Evolutionary conservation across 2,888 invertebrate genomes (phyloP).

Genomic region (Drosophila greeni): DNA sequence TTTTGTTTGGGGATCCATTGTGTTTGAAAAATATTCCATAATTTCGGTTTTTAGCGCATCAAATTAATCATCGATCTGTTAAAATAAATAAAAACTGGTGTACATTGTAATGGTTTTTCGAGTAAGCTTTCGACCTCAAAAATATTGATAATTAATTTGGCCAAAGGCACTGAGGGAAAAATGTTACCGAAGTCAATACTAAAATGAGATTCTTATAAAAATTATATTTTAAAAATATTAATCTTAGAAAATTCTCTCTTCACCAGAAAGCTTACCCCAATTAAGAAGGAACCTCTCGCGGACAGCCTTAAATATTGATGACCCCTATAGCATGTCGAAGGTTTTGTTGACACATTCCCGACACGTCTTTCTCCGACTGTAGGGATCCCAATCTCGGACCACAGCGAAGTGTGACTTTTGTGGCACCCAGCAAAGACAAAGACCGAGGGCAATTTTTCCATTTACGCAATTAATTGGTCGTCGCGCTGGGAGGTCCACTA

Average conservation of each 20-base stretch:
- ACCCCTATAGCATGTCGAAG: slow-evolving; percentile 30
- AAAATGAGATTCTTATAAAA: background rate
- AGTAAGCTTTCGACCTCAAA: slow-evolving; percentile 40
- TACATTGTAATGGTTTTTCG: slow-evolving; percentile 64
- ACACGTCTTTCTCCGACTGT: slow-evolving; percentile 30
- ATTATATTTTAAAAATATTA: too few species aligned
- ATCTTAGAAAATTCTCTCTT: background rate
- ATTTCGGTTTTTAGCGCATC: slow-evolving; percentile 47
- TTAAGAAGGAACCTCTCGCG: slow-evolving; percentile 4
- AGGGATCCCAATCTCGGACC: slow-evolving; percentile 13
- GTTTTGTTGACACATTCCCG: slow-evolving; percentile 31
- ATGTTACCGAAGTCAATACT: too few species aligned
- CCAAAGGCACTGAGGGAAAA: slow-evolving; percentile 48
- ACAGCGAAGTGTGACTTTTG: slow-evolving; percentile 63
- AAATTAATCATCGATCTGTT: slow-evolving; percentile 68
- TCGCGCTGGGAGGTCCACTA: slow-evolving; percentile 74
- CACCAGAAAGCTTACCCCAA: background rate
- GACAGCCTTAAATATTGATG: slow-evolving; percentile 17
- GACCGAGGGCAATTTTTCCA: slow-evolving; percentile 69
- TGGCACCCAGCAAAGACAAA: slow-evolving; percentile 69
- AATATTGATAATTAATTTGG: slow-evolving; percentile 65
- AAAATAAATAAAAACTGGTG: slow-evolving; percentile 74
- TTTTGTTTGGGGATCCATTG: slow-evolving; percentile 8
- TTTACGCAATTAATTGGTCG: slow-evolving; percentile 76
- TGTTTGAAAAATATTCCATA: slow-evolving; percentile 35